phyloP scores from a whole-genome alignment of 2,797 vertebrate genomes.

The Diplodus sargus region DNA sequence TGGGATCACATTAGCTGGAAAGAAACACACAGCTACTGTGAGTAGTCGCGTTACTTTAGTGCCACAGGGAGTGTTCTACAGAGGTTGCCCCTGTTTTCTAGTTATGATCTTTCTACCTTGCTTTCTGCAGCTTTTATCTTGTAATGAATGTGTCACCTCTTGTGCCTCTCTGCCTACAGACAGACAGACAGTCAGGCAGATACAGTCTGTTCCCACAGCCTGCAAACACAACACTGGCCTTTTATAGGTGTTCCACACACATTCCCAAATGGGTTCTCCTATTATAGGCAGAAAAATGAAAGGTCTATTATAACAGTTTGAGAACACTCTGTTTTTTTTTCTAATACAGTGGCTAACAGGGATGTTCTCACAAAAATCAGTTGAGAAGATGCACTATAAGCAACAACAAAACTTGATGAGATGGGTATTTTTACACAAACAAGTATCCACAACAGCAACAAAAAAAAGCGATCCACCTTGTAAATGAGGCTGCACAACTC shows the following conservation, averaged over 20 bases:
- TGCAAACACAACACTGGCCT: constrained; percentile 49
- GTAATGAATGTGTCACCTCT: constrained; percentile 31
- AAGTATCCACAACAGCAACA: not conserved
- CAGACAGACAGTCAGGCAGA: constrained; percentile 22
- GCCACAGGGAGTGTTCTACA: constrained; percentile 26
- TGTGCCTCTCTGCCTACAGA: constrained; percentile 33
- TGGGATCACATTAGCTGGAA: constrained; percentile 16
- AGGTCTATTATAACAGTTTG: constrained; percentile 24
- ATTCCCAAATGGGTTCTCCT: constrained; percentile 58
- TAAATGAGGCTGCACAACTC: not conserved
- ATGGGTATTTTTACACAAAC: not conserved
- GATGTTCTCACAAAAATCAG: not conserved
- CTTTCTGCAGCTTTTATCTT: constrained; percentile 19
- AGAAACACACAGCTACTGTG: constrained; percentile 3
- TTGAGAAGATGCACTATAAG: not conserved
- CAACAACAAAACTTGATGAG: not conserved
- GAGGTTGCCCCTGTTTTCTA: constrained; percentile 8
- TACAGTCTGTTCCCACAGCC: constrained; percentile 49
- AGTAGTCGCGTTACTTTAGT: constrained; percentile 26
- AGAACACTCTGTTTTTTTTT: constrained; percentile 19
- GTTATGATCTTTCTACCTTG: constrained; percentile 11
- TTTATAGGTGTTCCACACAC: constrained; percentile 52
- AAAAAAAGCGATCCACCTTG: not conserved
- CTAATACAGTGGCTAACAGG: constrained; percentile 10
- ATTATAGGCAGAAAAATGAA: constrained; percentile 52